Evolutionary conservation across 2,113 vertebrate genomes (phyloP), one percentile per base, ranked within the genome.

Genomic region (Hiodon alosoides): DNA sequence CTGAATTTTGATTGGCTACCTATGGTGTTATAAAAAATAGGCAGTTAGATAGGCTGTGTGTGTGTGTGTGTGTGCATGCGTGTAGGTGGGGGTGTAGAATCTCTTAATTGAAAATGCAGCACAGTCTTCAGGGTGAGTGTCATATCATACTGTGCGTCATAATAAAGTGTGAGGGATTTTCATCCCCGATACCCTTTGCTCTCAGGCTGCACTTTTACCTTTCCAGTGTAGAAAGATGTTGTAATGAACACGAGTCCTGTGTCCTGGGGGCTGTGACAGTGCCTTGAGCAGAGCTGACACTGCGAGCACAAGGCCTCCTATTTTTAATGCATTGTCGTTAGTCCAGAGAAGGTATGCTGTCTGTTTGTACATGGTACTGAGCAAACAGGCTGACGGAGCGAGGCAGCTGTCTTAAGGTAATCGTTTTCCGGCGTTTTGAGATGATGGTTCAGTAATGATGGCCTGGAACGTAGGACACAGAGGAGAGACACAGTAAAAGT

Each of bases 1-100:
- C 84, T 84, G 84, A 74, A 85, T 88, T 87, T 14, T 46, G 46
- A 67, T 62, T 72, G 65, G 66, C 52, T 13, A 72, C 13, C 72
- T 54, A 54, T 10, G 61, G 8, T 65, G 48, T 58, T 65, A 13
- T 4, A 64, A 64, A 60, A 64, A 54, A 31, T 31, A 31, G 31
- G 31, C 31, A 31, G 31, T 31, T 31, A 31, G 31, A 31, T 31
- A 31, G 31, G 31, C 31, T 31, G 31, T 31, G 31, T 31, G 31
- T 31, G 31, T 31, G 31, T 31, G 31, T 31, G 31, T 31, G 31
- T 31, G 31, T 31, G 31, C 31, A 2, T 31, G 31, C 31, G 31
- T 31, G 31, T 31, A 2, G 31, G 31, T 31, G 31, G 31, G 31
- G 31, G 31, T 31, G 31, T 31, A 31, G 31, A 31, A 31, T 31